Conservation (phyloP, 2,113 vertebrate genomes). For the Oryzias melastigma region DNA sequence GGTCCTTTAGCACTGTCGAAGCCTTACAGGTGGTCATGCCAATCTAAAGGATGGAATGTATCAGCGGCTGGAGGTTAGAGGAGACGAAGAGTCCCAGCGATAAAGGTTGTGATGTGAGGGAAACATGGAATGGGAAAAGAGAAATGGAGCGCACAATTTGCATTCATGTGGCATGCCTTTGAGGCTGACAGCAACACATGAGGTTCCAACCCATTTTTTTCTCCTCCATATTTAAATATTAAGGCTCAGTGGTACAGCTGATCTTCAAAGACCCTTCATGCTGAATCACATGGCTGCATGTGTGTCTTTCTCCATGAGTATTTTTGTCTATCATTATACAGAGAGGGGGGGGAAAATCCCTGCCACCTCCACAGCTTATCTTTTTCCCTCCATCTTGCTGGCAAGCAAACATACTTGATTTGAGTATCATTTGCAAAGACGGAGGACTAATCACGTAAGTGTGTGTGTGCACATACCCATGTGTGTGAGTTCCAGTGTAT, state of each 20-base stretch:
- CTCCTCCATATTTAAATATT: constrained; percentile 15
- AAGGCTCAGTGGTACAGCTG: constrained; percentile 32
- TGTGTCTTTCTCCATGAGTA: neutral
- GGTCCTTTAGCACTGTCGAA: constrained; percentile 22
- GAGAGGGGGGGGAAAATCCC: neutral
- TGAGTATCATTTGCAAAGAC: constrained; percentile 21
- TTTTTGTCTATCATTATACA: constrained; percentile 18
- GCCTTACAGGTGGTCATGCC: constrained; percentile 31
- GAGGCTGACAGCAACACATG: constrained; percentile 17
- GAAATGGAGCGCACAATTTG: constrained; percentile 25
- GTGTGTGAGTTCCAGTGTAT: constrained; percentile 15
- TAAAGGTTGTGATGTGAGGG: constrained; percentile 15
- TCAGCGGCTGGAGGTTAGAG: constrained; percentile 8
- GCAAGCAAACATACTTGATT: constrained; percentile 5
- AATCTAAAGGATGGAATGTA: constrained; percentile 36
- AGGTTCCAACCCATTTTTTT: constrained; percentile 20
- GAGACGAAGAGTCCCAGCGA: neutral
- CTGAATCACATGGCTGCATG: neutral
- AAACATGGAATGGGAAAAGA: neutral
- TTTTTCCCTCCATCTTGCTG: constrained; percentile 21
- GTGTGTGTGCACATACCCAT: constrained; percentile 1
- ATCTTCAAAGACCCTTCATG: constrained; percentile 47
- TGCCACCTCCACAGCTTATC: constrained; percentile 7
- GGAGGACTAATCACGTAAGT: constrained; percentile 9
- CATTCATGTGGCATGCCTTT: constrained; percentile 7